Evolutionary conservation across 2,113 vertebrate genomes (phyloP).

Genomic region (Epinephelus moara): DNA sequence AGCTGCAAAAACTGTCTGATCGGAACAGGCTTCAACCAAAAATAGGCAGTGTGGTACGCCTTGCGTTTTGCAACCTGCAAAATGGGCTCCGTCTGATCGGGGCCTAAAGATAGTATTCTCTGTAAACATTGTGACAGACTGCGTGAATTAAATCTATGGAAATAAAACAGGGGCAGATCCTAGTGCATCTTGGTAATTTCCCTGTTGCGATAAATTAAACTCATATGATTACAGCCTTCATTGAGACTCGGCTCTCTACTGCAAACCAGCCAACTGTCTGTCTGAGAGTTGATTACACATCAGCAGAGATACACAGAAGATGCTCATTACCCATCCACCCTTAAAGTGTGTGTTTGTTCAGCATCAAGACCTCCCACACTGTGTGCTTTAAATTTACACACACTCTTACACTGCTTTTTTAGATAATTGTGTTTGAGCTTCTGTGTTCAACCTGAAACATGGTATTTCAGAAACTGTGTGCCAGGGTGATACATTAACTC

Average conservation of each 20-base stretch:
- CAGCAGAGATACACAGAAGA: constrained; percentile 26
- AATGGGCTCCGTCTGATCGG: no score
- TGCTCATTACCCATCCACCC: constrained; percentile 40
- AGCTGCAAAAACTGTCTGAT: no score
- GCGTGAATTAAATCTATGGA: not conserved
- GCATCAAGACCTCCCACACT: constrained; percentile 53
- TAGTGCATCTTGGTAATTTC: constrained; percentile 5
- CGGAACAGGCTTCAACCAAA: no score
- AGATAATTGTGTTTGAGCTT: constrained; percentile 18
- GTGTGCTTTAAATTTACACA: constrained; percentile 1
- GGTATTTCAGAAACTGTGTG: constrained; percentile 13
- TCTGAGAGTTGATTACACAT: constrained; percentile 41
- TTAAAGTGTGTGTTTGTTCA: constrained; percentile 49
- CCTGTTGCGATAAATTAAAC: constrained; percentile 13
- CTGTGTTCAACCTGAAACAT: constrained; percentile 16
- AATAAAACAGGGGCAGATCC: not conserved
- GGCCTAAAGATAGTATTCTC: not conserved
- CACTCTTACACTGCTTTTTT: not conserved
- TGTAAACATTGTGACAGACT: not conserved
- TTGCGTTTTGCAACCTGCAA: no score
- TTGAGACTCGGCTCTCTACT: constrained; percentile 1
- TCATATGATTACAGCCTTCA: constrained; percentile 46
- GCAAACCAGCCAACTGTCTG: constrained; percentile 21
- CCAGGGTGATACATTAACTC: not conserved
- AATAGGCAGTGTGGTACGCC: no score